phyloP scores from a whole-genome alignment of 2,888 invertebrate genomes.

The Nephrotoma guestfalica region DNA sequence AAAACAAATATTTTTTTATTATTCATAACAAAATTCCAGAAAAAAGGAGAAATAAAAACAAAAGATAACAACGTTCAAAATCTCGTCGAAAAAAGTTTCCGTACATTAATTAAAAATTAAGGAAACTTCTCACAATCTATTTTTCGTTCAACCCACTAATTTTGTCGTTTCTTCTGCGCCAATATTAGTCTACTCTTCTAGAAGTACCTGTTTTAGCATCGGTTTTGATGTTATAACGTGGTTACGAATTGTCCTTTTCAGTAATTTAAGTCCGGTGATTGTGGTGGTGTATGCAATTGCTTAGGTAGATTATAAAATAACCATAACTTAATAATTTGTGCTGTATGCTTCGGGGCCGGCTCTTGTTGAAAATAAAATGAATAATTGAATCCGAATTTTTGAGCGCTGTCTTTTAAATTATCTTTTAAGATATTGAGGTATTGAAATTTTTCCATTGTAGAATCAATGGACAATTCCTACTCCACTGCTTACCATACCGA shows the following conservation, averaged over 20 bases:
- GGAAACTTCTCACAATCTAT: too few species aligned
- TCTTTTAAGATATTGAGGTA: not conserved
- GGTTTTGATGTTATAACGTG: not conserved
- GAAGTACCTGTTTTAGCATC: not conserved
- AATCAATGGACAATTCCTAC: not conserved
- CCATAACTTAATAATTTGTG: not conserved
- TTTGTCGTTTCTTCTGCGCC: not conserved
- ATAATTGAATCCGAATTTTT: not conserved
- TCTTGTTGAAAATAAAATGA: not conserved
- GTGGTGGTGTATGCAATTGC: not conserved
- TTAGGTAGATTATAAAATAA: not conserved
- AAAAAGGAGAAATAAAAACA: too few species aligned
- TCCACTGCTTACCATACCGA: too few species aligned
- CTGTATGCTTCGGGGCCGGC: not conserved
- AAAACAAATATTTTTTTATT: too few species aligned
- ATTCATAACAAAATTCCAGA: too few species aligned
- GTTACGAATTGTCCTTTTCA: not conserved
- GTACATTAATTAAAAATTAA: too few species aligned
- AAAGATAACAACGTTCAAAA: too few species aligned
- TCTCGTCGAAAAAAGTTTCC: too few species aligned
- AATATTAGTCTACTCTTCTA: not conserved
- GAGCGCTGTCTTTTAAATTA: not conserved
- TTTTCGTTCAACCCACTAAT: not conserved
- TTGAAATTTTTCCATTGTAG: not conserved
- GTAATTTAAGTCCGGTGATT: not conserved